A percentile compares a stretch with the other conserved stretches of the same genome.
phyloP scores from a whole-genome alignment of 2,797 vertebrate genomes.

The Sardinella longiceps region DNA sequence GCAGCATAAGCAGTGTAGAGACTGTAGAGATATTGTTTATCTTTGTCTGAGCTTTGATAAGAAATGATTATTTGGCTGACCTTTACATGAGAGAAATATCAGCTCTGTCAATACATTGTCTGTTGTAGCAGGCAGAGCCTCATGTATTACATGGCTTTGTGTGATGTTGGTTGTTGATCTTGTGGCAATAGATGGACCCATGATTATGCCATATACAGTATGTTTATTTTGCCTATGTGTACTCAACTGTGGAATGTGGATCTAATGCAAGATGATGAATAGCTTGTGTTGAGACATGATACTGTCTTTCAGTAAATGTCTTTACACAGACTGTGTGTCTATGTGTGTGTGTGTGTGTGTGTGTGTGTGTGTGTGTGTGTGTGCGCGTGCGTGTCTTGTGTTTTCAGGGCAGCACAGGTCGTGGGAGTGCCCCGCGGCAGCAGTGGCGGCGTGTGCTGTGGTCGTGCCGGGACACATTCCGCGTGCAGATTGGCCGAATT shows the following conservation, averaged over 20 bases:
- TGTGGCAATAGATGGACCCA: background rate
- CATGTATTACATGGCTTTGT: background rate
- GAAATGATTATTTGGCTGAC: background rate
- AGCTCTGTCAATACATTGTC: background rate
- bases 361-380: conserved; percentile 25
- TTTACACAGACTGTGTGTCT: background rate
- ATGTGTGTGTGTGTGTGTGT: background rate
- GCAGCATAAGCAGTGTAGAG: background rate
- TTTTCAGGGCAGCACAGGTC: conserved; percentile 75
- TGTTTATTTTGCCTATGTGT: background rate
- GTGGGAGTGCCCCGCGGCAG: conserved; percentile 79
- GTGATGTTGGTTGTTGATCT: background rate
- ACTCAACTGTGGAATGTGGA: background rate
- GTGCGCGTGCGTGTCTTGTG: conserved; percentile 24
- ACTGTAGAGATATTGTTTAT: background rate
- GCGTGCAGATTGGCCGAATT: conserved; percentile 89
- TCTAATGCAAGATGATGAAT: background rate
- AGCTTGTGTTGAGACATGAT: background rate
- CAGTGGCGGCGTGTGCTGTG: conserved; percentile 91
- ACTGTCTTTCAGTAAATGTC: too few relatives aligned
- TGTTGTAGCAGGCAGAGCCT: background rate
- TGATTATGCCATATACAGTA: background rate
- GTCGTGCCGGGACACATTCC: conserved; percentile 90
- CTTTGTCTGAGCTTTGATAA: background rate
- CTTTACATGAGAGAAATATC: background rate